These are phyloP conservation scores for Cyclura pinguis DNA, from an alignment of 2,797 vertebrate genomes.

Conservation along the genomic window DNA sequence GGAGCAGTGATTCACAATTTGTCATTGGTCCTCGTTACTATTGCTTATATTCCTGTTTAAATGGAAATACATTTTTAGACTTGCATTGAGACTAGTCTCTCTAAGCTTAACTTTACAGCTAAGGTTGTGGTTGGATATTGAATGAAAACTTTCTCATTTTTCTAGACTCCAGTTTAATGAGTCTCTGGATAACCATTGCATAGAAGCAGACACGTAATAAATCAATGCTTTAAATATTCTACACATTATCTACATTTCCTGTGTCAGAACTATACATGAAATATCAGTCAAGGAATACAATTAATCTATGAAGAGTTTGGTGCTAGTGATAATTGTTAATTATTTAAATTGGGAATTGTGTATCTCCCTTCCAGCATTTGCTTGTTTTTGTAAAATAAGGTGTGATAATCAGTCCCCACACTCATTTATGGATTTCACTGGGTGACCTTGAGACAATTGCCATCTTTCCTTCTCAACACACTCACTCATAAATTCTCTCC, in stretches of 20 bases:
- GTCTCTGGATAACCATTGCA: constrained; percentile 61
- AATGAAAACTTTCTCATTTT: constrained; percentile 67
- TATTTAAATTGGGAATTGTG: background rate
- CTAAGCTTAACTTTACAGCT: constrained; percentile 42
- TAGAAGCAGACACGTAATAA: constrained; percentile 47
- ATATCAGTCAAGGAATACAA: constrained; percentile 34
- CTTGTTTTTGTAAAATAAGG: background rate
- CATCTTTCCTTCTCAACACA: background rate
- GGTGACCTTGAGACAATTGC: background rate
- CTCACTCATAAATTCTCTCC: too few species aligned
- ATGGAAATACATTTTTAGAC: constrained; percentile 35
- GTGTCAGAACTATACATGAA: constrained; percentile 51
- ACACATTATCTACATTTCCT: constrained; percentile 49
- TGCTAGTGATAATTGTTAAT: background rate
- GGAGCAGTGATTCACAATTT: constrained; percentile 1
- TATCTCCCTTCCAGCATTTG: background rate
- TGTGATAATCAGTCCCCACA: background rate
- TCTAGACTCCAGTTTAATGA: constrained; percentile 67
- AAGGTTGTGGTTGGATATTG: constrained; percentile 60
- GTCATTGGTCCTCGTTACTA: background rate
- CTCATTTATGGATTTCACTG: background rate
- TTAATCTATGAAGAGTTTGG: constrained; percentile 29
- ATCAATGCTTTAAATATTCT: constrained; percentile 54
- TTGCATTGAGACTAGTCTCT: constrained; percentile 56
- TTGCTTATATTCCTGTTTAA: background rate